Conservation (phyloP, 2,888 invertebrate genomes). For the Elgonia sp. region DNA sequence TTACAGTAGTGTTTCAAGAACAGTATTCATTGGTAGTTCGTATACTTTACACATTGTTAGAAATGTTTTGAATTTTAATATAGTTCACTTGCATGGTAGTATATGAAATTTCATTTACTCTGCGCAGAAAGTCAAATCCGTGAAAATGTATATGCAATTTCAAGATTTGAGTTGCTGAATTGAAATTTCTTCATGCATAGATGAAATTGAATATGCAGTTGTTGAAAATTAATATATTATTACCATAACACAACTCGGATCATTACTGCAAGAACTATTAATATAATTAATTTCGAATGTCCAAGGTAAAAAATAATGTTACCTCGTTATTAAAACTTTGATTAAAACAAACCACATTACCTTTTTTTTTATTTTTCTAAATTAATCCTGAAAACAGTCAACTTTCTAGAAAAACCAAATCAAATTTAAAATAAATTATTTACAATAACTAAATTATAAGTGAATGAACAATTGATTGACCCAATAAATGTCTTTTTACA, state of each 20-base stretch:
- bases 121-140: slow-evolving; percentile 33
- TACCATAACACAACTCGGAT: neutral
- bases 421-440: neutral
- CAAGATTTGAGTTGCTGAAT: slow-evolving; percentile 33
- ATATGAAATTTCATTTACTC: slow-evolving; percentile 37
- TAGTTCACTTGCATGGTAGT: slow-evolving; percentile 3
- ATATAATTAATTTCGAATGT: neutral
- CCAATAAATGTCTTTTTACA: neutral
- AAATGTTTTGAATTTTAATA: slow-evolving; percentile 37
- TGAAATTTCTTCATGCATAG: slow-evolving; percentile 36
- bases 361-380: too few species aligned
- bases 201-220: slow-evolving; percentile 21
- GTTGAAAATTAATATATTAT: slow-evolving; percentile 27
- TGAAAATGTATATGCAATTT: slow-evolving; percentile 43
- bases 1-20: neutral
- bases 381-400: neutral
- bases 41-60: slow-evolving; percentile 16
- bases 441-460: neutral
- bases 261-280: neutral
- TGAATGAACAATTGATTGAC: neutral
- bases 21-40: neutral
- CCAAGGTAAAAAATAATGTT: neutral
- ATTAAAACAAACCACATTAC: too few species aligned
- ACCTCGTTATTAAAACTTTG: too few species aligned
- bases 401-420: neutral